A percentile compares a stretch with the other conserved stretches of the same genome.
Conservation (phyloP, 30 jellyfish, hydroid and myxozoan genomes). For the Sanderia malayensis region DNA sequence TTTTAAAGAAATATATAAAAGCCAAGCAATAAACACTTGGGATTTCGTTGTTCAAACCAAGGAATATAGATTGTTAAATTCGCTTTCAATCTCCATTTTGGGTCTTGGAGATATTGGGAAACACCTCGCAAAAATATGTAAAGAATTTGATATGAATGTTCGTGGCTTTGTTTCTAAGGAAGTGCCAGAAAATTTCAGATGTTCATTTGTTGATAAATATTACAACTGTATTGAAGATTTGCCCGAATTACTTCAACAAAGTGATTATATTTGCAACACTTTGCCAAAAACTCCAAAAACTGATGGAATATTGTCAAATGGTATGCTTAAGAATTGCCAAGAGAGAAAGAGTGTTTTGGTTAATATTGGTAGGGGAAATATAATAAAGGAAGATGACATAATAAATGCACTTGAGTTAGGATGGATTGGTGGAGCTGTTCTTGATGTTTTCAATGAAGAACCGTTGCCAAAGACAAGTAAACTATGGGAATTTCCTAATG, state of each 20-base stretch:
- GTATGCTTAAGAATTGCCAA: conserved; percentile 68
- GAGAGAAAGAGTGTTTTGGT: conserved; percentile 68
- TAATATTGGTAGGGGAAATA: conserved; percentile 85
- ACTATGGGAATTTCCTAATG: conserved; percentile 63
- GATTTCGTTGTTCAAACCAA: neutral
- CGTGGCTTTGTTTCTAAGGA: conserved; percentile 62
- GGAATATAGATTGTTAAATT: conserved; percentile 38
- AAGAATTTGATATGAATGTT: conserved; percentile 81
- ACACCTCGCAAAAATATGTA: conserved; percentile 61
- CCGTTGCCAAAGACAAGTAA: conserved; percentile 69
- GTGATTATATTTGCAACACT: conserved; percentile 76
- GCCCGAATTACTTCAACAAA: conserved; percentile 40
- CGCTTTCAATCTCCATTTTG: conserved; percentile 59
- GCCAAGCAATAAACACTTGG: conserved; percentile 60
- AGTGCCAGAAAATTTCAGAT: neutral
- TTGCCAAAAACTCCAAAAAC: conserved; percentile 84
- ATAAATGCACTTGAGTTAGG: conserved; percentile 52
- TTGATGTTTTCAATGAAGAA: conserved; percentile 82
- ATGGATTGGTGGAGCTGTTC: conserved; percentile 76
- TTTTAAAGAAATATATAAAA: conserved; percentile 12
- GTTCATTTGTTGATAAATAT: conserved; percentile 45
- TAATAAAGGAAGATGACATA: conserved; percentile 55
- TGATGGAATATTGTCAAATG: conserved; percentile 32
- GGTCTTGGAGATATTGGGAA: conserved; percentile 90
- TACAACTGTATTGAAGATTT: conserved; percentile 30